These are phyloP conservation scores for Allolobophora icterica DNA, from an alignment of 2,888 invertebrate genomes.

Conservation along the genomic window DNA sequence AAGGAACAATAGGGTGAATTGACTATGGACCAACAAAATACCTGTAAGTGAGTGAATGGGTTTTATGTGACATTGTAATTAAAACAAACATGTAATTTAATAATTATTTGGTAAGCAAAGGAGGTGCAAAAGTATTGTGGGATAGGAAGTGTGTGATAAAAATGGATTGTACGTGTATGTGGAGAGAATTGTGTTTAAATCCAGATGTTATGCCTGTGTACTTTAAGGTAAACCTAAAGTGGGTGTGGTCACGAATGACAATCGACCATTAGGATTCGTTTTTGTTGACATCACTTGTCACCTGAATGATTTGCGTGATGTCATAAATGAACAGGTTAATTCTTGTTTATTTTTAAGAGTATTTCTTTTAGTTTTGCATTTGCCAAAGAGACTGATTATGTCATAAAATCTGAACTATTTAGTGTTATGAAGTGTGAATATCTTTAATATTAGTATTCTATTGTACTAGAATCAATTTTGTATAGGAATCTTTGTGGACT, in stretches of 20 bases:
- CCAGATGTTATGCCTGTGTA: neutral
- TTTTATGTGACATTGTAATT: neutral
- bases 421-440: neutral
- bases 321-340: constrained; percentile 40
- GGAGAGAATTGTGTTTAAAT: neutral
- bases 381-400: no score
- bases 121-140: neutral
- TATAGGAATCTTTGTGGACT: no score
- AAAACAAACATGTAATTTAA: neutral
- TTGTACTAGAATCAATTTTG: no score
- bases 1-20: neutral
- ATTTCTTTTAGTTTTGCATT: neutral
- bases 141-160: neutral
- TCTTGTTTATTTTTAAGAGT: neutral
- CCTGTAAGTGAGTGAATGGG: neutral
- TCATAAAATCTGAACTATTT: neutral
- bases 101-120: neutral
- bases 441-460: no score
- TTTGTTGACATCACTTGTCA: constrained; percentile 48
- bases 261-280: constrained; percentile 53
- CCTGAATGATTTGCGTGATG: constrained; percentile 31
- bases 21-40: neutral
- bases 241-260: constrained; percentile 52
- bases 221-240: constrained; percentile 53
- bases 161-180: neutral